These are phyloP conservation scores for Pseudonaja textilis DNA, from an alignment of 2,113 vertebrate species.

Conservation along the genomic window DNA sequence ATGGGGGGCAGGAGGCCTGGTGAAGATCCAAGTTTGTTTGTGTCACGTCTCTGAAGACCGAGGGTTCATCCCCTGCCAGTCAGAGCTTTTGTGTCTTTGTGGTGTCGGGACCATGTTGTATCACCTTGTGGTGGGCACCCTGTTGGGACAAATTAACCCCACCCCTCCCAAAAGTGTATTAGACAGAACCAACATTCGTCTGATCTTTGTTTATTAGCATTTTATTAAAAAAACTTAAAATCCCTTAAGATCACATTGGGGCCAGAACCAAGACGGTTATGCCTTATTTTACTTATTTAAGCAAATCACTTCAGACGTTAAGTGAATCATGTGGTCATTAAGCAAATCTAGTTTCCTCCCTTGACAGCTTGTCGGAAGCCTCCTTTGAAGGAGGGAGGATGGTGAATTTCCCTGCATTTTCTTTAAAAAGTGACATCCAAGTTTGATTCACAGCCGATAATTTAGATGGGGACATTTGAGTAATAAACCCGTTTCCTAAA, in stretches of 20 bases:
- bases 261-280: background rate
- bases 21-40: background rate
- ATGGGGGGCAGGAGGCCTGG: background rate
- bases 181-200: background rate
- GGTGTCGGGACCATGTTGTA: background rate
- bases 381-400: background rate
- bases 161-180: background rate
- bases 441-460: background rate
- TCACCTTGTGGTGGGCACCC: background rate
- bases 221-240: background rate
- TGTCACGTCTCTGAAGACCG: background rate
- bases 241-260: too few species aligned
- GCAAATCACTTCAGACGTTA: background rate
- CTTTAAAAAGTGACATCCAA: background rate
- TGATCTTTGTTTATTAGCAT: background rate
- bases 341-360: background rate
- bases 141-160: background rate
- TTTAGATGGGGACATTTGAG: background rate
- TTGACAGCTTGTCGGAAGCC: background rate
- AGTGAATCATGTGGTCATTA: background rate
- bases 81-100: too few species aligned
- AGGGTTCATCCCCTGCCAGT: background rate
- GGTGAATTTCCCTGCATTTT: background rate
- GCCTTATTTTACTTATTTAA: background rate
- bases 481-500: background rate